Evolutionary conservation across 2,888 invertebrate species (phyloP).

Genomic region (Tuta absoluta): DNA sequence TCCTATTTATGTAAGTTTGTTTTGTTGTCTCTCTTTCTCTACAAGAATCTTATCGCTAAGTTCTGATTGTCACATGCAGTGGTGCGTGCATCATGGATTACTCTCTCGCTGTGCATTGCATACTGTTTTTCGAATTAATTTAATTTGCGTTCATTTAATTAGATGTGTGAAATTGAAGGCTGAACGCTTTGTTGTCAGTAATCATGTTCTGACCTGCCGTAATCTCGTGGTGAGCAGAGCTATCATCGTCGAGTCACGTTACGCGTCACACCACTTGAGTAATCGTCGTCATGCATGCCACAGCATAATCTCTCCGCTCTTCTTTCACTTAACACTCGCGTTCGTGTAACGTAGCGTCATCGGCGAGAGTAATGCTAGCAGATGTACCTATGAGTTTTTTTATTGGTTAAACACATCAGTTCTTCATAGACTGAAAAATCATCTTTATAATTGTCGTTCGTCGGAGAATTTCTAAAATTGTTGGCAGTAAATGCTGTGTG

Average conservation of each 20-base stretch:
- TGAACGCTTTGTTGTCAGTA: constrained; percentile 4
- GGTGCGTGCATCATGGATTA: background rate
- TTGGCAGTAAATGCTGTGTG: background rate
- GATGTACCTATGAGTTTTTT: background rate
- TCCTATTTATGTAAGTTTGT: no score
- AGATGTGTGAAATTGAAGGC: background rate
- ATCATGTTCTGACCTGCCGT: constrained; percentile 20
- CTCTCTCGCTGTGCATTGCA: background rate
- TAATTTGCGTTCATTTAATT: background rate
- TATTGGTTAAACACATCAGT: background rate
- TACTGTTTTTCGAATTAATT: background rate
- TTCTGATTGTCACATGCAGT: constrained; percentile 7
- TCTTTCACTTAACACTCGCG: constrained; percentile 16
- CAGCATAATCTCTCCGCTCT: background rate
- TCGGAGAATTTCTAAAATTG: background rate
- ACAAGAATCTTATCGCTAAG: constrained; percentile 5
- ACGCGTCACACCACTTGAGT: constrained; percentile 14
- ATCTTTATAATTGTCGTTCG: background rate
- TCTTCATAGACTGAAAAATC: background rate
- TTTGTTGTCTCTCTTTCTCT: background rate
- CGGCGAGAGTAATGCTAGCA: background rate
- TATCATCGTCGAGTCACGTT: constrained; percentile 16
- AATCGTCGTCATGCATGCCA: constrained; percentile 14
- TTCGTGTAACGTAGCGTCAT: background rate
- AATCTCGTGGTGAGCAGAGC: constrained; percentile 17